A percentile compares a stretch with the other conserved stretches of the same genome.
Evolutionary conservation across 2,888 invertebrate species (phyloP).

Genomic region (Sinohyriopsis cumingii): DNA sequence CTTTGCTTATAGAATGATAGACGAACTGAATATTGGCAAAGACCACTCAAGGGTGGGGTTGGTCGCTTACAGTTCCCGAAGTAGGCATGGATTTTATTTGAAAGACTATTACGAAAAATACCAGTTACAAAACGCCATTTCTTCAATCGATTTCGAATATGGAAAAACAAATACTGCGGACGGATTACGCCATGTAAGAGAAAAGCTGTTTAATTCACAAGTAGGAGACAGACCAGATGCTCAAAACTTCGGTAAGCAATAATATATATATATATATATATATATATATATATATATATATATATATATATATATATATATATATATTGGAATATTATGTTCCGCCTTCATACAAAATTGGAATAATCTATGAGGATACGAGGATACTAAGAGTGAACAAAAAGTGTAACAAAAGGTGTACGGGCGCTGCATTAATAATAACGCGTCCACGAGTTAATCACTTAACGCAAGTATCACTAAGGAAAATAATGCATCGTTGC

Average conservation of each 20-base stretch:
- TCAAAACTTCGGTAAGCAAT: constrained; percentile 55
- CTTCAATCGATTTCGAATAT: constrained; percentile 58
- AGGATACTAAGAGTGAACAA: no score
- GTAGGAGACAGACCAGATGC: constrained; percentile 54
- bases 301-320: no score
- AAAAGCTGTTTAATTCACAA: constrained; percentile 42
- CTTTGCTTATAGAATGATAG: constrained; percentile 50
- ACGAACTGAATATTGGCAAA: constrained; percentile 51
- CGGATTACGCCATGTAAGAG: constrained; percentile 54
- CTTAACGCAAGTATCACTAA: no score
- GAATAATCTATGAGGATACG: no score
- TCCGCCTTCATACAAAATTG: neutral
- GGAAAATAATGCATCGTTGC: no score
- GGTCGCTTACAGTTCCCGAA: constrained; percentile 55
- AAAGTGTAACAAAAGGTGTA: no score
- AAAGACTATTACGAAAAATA: constrained; percentile 50
- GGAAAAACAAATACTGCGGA: constrained; percentile 67
- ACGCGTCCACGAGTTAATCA: no score
- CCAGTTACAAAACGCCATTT: constrained; percentile 59
- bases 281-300: neutral
- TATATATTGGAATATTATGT: neutral
- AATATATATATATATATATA: neutral
- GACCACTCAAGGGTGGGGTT: constrained; percentile 57
- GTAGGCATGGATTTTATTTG: constrained; percentile 57
- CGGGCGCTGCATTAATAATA: no score